Evolutionary conservation across 2,797 vertebrate genomes (phyloP), one percentile per base, ranked within the genome.

Genomic region (Amblyraja radiata): DNA sequence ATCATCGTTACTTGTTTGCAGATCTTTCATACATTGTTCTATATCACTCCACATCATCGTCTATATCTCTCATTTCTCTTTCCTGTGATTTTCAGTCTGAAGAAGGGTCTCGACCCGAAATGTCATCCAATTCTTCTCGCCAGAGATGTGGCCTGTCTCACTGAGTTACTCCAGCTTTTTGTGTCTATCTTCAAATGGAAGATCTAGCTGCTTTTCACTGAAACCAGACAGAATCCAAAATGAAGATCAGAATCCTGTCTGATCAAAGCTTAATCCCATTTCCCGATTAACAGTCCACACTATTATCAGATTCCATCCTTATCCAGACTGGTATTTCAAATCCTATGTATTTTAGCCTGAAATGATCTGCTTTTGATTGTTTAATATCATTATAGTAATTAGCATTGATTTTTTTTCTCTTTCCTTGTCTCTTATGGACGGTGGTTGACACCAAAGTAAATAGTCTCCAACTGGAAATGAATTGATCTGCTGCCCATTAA

Each of bases 391-490:
- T 81, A 21, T 39, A 81, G 23, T 58, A 10, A 83, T 83, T 58
- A 58, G 54, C 80, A 83, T 32, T 65, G 61, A 88, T 88, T 13
- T n/a, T 10, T 39, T 39, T 79, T 10, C 76, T 77, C 76, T 79
- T 61, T 65, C 84, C 65, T 32, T 6, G 8, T 7, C 28, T 65
- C 61, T 88, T 65, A 65, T 32, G n/a, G 65, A 88, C 36, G n/a
- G 58, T 36, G 28, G 32, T 6, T 86, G 23, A 65, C 83, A 86
- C 6, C 13, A 63, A 65, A 65, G 63, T 68, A 65, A 65, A 88
- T 32, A 88, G 84, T 88, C n/a, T 68, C 32, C 84, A 36, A 88
- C n/a, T 88, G 61, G n/a, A 88, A 88, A 86, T 88, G 61, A 88
- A 36, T 36, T 88, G 61, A 21, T 36, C 58, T 8, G 61, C 61